These are phyloP conservation scores for Hydrochoerus hydrochaeris DNA, from an alignment of 2,113 vertebrate species.

Conservation along the genomic window DNA sequence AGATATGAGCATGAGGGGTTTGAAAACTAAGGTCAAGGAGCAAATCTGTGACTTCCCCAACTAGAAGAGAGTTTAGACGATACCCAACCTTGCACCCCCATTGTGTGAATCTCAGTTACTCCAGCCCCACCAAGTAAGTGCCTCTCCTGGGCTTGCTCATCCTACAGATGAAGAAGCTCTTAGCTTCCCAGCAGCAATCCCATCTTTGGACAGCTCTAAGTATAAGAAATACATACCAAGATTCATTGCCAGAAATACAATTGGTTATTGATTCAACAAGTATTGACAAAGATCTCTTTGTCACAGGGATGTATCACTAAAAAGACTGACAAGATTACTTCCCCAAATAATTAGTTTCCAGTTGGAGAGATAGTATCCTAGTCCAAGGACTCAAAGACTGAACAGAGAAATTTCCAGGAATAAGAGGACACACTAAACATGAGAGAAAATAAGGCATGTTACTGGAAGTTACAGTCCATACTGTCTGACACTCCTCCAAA, in stretches of 20 bases:
- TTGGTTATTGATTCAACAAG: not conserved
- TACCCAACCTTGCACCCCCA: too few relatives aligned
- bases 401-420: not conserved
- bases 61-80: not conserved
- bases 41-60: not conserved
- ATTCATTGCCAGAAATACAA: not conserved
- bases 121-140: not conserved
- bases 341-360: not conserved
- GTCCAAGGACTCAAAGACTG: not conserved
- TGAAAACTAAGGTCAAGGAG: not conserved
- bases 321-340: not conserved
- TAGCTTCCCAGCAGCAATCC: not conserved
- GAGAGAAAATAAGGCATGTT: not conserved
- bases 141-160: not conserved
- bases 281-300: not conserved
- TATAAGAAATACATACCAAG: not conserved
- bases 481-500: not conserved
- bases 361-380: constrained; percentile 20
- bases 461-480: not conserved
- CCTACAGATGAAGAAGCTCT: not conserved
- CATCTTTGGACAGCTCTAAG: not conserved
- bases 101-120: not conserved
- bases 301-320: not conserved
- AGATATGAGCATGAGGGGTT: not conserved
- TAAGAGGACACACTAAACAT: not conserved